phyloP scores from a whole-genome alignment of 23 tunicate genomes.

The Styela plicata region DNA sequence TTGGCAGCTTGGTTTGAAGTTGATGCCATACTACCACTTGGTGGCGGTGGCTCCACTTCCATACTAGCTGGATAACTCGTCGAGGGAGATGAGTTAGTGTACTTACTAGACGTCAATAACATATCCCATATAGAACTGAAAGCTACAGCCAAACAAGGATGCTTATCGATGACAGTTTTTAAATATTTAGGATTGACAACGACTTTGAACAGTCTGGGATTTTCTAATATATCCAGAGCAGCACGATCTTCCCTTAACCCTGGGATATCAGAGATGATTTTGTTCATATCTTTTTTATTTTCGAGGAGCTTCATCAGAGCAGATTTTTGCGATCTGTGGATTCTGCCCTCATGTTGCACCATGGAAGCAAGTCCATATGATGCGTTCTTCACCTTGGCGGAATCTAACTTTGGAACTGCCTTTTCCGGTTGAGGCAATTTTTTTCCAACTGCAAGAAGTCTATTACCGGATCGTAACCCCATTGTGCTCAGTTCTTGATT shows the following conservation, averaged over 20 bases:
- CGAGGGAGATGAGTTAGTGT: background rate
- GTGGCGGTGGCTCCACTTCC: background rate
- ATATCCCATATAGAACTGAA: slow-evolving; percentile 6
- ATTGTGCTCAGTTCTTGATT: background rate
- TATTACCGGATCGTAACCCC: slow-evolving; percentile 13
- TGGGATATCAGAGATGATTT: background rate
- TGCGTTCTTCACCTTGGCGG: background rate
- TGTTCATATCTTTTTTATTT: background rate
- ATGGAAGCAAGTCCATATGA: slow-evolving; percentile 8
- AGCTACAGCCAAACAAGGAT: slow-evolving; percentile 24
- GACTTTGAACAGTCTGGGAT: slow-evolving; percentile 8
- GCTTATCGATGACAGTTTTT: background rate
- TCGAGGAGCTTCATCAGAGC: background rate
- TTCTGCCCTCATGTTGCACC: background rate
- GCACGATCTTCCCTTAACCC: slow-evolving; percentile 13
- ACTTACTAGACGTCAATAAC: slow-evolving; percentile 7
- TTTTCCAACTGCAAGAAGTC: slow-evolving; percentile 8
- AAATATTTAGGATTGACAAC: slow-evolving; percentile 9
- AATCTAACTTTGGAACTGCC: background rate
- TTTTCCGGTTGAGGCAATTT: background rate
- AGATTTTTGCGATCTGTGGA: background rate
- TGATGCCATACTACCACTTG: background rate
- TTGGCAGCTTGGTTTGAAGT: background rate
- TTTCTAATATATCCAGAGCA: slow-evolving; percentile 15
- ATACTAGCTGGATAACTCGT: background rate